A percentile compares a stretch with the other conserved stretches of the same genome.
These are phyloP conservation scores for Synergus laeviventris DNA, from an alignment of 2,888 invertebrate genomes.

Conservation along the genomic window DNA sequence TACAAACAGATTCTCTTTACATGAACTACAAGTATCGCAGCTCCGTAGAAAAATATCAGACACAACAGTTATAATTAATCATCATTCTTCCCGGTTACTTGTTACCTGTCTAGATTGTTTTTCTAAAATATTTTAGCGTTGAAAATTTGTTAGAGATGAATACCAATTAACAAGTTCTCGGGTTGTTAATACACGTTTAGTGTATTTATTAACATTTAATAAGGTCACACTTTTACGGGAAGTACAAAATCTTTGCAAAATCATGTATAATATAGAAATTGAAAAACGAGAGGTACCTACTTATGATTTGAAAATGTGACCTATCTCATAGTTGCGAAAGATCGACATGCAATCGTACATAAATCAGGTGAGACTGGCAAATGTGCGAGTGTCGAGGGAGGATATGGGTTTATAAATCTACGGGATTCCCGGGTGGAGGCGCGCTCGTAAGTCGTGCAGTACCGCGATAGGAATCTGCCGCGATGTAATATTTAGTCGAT, in stretches of 20 bases:
- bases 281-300: not conserved
- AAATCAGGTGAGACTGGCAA: conserved; percentile 26
- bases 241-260: too few species aligned
- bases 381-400: conserved; percentile 26
- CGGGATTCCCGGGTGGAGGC: conserved; percentile 27
- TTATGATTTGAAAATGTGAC: not conserved
- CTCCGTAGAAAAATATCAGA: not conserved
- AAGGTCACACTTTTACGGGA: not conserved
- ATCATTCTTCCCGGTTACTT: not conserved
- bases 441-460: conserved; percentile 58
- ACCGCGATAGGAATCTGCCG: conserved; percentile 64
- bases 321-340: not conserved
- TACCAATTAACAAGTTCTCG: not conserved
- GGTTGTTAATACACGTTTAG: not conserved
- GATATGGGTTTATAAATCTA: conserved; percentile 33
- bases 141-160: not conserved
- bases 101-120: not conserved
- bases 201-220: not conserved
- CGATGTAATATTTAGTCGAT: conserved; percentile 66
- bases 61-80: not conserved
- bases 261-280: not conserved
- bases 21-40: conserved; percentile 18
- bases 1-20: conserved; percentile 11
- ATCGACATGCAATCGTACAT: not conserved
- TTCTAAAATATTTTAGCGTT: not conserved